Percentiles rank a stretch among this genome's conserved stretches.
These are phyloP conservation scores for Mystacornis crossleyi DNA, from an alignment of 2,113 vertebrate genomes.

Conservation along the genomic window DNA sequence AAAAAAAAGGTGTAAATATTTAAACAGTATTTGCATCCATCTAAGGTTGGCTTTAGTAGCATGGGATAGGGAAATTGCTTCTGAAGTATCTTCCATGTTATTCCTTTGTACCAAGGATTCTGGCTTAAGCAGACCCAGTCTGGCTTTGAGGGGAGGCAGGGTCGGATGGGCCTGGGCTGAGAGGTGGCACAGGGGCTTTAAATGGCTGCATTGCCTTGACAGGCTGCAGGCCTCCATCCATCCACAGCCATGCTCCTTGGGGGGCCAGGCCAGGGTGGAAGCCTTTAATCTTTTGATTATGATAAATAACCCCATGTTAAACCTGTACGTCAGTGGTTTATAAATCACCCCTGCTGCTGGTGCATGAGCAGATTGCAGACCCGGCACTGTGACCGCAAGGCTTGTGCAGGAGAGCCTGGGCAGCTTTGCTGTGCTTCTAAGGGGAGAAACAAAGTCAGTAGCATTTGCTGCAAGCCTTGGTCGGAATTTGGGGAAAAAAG, in stretches of 20 bases:
- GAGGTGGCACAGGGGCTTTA: not conserved
- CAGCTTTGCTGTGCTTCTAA: not conserved
- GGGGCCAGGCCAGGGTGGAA: not conserved
- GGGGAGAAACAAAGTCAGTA: not conserved
- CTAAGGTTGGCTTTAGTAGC: not conserved
- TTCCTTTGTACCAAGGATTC: not conserved
- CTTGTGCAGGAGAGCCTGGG: not conserved
- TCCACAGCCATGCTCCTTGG: not conserved
- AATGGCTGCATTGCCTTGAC: not conserved
- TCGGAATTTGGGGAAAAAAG: not conserved
- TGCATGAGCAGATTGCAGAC: not conserved
- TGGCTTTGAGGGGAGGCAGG: not conserved
- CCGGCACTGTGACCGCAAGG: not conserved
- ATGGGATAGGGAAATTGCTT: not conserved
- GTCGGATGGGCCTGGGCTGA: accelerated
- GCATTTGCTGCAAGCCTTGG: not conserved
- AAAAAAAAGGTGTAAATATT: not conserved
- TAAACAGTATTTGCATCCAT: not conserved
- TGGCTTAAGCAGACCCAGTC: not conserved
- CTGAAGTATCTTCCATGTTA: not conserved
- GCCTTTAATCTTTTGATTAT: conserved; percentile 1
- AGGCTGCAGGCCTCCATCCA: not conserved
- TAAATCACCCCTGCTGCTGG: not conserved
- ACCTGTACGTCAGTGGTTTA: not conserved
- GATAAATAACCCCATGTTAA: not conserved